Base-by-base conservation (phyloP, 1,140 invertebrate genomes). In the Oppia nitens region DNA sequence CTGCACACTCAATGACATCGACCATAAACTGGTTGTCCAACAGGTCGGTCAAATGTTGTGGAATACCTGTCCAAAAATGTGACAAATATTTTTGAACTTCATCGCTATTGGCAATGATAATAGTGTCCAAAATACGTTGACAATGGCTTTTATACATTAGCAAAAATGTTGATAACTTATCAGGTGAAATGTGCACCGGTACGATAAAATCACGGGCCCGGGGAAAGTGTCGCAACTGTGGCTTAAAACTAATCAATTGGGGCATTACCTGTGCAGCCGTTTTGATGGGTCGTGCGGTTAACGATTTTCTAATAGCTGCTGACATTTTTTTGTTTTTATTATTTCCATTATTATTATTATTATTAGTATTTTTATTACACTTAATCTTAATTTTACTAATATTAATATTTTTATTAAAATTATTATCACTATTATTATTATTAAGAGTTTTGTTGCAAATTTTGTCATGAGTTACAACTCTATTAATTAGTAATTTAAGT, bases 51-150 rank as follows among this genome's bases (percentile, higher is more conserved):
- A 78, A 69, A 66, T 77, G 75, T 11, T 64, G 63, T 17, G 76
- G 76, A 69, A 77, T 76, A 4, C 74, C 74, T 64, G 75, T 73
- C 76, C 76, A 78, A 64, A 78, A 78, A 62, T 78, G 74, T 2
- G 74, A 60, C 23, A 78, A 60, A 62, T 75, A 73, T 62, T 68
- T 75, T 62, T 76, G 74, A 6, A 77, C 75, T 70, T 78, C 75
- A 45, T 76, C 74, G 66, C 77, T 76, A 62, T 72, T 76, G 17
- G 71, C 75, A 47, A 74, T 62, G 23, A 75, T 72, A 25, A 77
- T 70, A 0, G 74, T 75, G 56, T 78, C 76, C n/a, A 78, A 65
- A 26, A 78, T 70, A 26, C 75, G 63, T 60, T 77, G 75, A 61
- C 75, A 77, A 62, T 78, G 76, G 1, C 74, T 74, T 49, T 73